Evolutionary conservation across 2,888 invertebrate species (phyloP), one percentile per base, ranked within the genome.

Genomic region (Meganola albula): DNA sequence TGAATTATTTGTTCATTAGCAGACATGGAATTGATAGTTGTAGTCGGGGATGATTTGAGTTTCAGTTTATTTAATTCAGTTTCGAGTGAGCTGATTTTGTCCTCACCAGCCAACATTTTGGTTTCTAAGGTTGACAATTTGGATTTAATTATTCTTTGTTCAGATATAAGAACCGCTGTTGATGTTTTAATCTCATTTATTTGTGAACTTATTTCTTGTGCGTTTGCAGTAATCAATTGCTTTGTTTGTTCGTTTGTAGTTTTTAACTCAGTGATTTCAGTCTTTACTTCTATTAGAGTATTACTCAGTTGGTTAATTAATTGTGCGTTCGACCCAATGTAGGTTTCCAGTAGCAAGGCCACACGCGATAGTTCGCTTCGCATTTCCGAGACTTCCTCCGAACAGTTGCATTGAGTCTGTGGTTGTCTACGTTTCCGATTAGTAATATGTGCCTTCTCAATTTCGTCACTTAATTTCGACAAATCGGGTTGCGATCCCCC

Each of bases 1-100:
- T 21, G 31, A 6, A 31, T 18, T 25, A 31, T 25, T 31, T 31
- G 31, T 31, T 31, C 31, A 13, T 31, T 31, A 9, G 21, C 10
- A 10, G 9, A 25, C 2, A 20, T 1, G 4, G 23, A 18, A 24
- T 23, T 28, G n/a, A 13, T 22, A 11, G 24, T 11, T 7, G n/a
- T 32, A 22, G n/a, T n/a, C n/a, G n/a, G n/a, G n/a, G 26, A 13
- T 3, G 26, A 10, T 13, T 2, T 6, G 6, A 31, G 26, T 31
- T 31, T 6, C 10, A 12, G 6, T 10, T 31, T 4, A 12, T 6
- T 31, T 14, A 31, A 4, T 9, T 31, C 11, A 4, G 9, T 21
- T 31, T 31, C 31, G 1, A 31, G 31, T 1, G 13, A 13, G n/a
- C 26, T 12, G 12, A 31, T 26, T 31, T 31, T 31, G 5, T 31